These are phyloP conservation scores for Amblyteles armatorius DNA, from an alignment of 2,888 invertebrate genomes.

Conservation along the genomic window DNA sequence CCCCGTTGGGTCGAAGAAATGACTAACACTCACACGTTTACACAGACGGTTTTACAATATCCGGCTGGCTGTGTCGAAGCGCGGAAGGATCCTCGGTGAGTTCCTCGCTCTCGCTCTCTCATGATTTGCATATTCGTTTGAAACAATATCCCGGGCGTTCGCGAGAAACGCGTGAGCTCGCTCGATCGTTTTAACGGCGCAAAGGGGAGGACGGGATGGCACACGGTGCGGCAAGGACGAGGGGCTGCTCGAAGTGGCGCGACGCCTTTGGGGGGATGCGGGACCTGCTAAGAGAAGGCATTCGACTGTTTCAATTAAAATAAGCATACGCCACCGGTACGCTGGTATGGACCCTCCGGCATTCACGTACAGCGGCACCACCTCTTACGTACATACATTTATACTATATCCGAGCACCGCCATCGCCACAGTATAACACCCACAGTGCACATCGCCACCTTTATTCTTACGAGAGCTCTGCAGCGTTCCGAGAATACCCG, in stretches of 20 bases:
- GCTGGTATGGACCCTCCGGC: slow-evolving; percentile 49
- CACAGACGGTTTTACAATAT: slow-evolving; percentile 35
- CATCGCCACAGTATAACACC: slow-evolving; percentile 46
- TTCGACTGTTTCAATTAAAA: slow-evolving; percentile 83
- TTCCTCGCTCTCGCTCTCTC: slow-evolving; percentile 73
- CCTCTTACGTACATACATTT: slow-evolving; percentile 29
- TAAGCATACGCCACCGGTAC: slow-evolving; percentile 75
- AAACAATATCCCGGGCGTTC: slow-evolving; percentile 82
- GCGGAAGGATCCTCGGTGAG: slow-evolving; percentile 45
- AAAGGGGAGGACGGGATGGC: slow-evolving; percentile 30
- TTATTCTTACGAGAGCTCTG: slow-evolving; percentile 58
- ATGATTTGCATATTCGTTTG: slow-evolving; percentile 85
- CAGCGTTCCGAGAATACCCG: slow-evolving; percentile 51
- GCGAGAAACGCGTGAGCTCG: slow-evolving; percentile 68
- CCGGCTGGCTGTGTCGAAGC: slow-evolving; percentile 48
- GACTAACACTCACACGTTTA: slow-evolving; percentile 70
- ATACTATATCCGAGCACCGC: slow-evolving; percentile 31
- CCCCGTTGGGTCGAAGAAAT: slow-evolving; percentile 76
- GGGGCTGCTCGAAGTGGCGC: slow-evolving; percentile 65
- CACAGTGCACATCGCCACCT: slow-evolving; percentile 61
- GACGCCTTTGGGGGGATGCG: slow-evolving; percentile 54
- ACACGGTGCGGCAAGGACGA: slow-evolving; percentile 63
- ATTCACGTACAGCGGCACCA: slow-evolving; percentile 25
- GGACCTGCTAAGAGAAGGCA: slow-evolving; percentile 65
- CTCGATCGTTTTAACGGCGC: slow-evolving; percentile 78